Conservation (phyloP, 37 sponge, comb jelly and placozoan genomes). For the Trichoplax adhaerens region DNA sequence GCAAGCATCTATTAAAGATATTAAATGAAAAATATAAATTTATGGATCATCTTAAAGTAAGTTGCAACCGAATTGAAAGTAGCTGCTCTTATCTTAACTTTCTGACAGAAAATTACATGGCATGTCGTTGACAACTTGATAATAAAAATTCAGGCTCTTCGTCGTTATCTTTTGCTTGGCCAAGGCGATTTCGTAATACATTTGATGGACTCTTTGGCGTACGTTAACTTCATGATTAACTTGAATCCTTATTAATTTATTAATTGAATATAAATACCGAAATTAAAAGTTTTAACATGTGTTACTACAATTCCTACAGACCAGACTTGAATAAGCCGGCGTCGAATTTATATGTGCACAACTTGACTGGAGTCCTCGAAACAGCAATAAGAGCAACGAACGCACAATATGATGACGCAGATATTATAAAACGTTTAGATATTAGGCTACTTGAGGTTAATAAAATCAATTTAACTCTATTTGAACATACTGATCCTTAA, state of each 20-base stretch:
- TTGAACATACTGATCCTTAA: too few relatives aligned
- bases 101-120: not conserved
- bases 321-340: conserved; percentile 62
- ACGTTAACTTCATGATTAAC: conserved; percentile 17
- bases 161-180: conserved; percentile 87
- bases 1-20: conserved; percentile 63
- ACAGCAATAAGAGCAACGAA: conserved; percentile 85
- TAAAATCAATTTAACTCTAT: not conserved
- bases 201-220: conserved; percentile 80
- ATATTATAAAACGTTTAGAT: conserved; percentile 76
- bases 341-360: conserved; percentile 52
- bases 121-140: too few relatives aligned
- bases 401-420: conserved; percentile 78
- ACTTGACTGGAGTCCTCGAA: conserved; percentile 70
- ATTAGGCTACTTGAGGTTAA: conserved; percentile 61
- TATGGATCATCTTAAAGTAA: conserved; percentile 64
- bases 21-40: conserved; percentile 73
- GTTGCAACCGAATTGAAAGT: not conserved
- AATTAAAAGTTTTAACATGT: not conserved
- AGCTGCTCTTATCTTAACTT: not conserved
- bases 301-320: conserved; percentile 15
- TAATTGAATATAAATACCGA: not conserved
- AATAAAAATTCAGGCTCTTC: conserved; percentile 33
- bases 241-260: not conserved
- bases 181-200: conserved; percentile 96